A percentile compares a stretch with the other conserved stretches of the same genome.
phyloP scores from a whole-genome alignment of 2,797 vertebrate species.

The Acestrorhynchus altus region DNA sequence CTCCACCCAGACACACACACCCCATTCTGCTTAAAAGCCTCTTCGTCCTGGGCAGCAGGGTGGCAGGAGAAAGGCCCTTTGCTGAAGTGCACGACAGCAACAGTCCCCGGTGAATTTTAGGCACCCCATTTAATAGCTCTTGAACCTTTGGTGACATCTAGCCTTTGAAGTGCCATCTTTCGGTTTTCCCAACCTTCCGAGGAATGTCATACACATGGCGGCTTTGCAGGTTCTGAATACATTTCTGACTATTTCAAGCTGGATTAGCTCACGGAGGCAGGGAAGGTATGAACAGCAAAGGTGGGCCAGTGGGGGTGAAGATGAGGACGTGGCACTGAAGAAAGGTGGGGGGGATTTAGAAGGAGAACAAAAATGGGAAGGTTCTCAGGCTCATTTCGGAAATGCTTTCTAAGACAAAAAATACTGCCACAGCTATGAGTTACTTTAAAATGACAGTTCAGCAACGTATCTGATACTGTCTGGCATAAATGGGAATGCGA shows the following conservation, averaged over 20 bases:
- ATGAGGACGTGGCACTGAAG: too few relatives aligned
- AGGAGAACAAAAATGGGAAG: conserved; percentile 4
- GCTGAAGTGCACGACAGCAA: conserved; percentile 3
- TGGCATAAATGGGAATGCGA: background rate
- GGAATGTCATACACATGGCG: background rate
- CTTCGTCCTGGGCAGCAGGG: background rate
- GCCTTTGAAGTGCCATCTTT: background rate
- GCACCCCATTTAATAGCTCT: background rate
- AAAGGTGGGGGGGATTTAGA: conserved; percentile 15
- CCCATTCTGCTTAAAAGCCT: conserved; percentile 19
- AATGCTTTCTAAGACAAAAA: too few relatives aligned
- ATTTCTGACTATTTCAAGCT: conserved; percentile 65
- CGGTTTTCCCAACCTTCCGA: background rate
- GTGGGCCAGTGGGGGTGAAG: background rate
- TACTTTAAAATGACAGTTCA: background rate
- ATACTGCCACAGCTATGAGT: background rate
- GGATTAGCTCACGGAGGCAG: conserved; percentile 35
- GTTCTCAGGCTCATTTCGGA: background rate
- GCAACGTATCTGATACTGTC: background rate
- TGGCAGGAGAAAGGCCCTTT: background rate
- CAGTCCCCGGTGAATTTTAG: conserved; percentile 2
- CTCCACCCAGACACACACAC: background rate
- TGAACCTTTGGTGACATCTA: background rate
- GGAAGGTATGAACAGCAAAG: background rate
- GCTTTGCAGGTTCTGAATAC: conserved; percentile 61